Conservation (phyloP, 2,797 vertebrate species). For the Natrix natrix region DNA sequence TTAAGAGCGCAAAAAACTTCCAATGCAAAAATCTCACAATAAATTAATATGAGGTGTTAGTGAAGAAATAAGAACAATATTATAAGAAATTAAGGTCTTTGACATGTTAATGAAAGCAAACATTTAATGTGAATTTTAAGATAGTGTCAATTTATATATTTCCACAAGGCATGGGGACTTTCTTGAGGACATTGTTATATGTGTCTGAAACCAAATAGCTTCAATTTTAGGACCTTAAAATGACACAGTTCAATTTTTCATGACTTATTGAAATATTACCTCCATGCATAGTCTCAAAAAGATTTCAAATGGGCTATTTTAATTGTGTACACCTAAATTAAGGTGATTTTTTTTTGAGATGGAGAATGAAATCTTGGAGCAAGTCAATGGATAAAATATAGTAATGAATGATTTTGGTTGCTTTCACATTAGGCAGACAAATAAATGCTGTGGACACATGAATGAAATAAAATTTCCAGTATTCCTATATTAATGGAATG, state of each 20-base stretch:
- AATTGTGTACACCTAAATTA: not conserved
- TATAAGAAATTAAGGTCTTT: not conserved
- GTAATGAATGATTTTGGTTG: not conserved
- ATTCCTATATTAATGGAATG: not conserved
- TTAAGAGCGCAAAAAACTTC: not conserved
- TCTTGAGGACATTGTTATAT: not conserved
- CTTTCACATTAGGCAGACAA: not conserved
- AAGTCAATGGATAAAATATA: not conserved
- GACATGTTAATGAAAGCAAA: not conserved
- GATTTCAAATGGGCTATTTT: not conserved
- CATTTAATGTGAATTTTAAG: not conserved
- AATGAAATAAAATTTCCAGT: not conserved
- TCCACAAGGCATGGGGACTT: not conserved
- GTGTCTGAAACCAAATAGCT: not conserved
- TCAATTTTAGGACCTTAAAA: not conserved
- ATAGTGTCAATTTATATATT: not conserved
- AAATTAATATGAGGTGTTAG: not conserved
- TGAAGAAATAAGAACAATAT: not conserved
- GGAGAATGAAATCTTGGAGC: not conserved
- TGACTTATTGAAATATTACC: not conserved
- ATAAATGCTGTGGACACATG: not conserved
- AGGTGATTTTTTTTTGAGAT: not conserved
- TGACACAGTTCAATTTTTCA: not conserved
- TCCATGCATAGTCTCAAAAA: not conserved
- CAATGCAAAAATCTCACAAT: not conserved